These are phyloP conservation scores for Forbesichthys agassizii DNA, from an alignment of 2,113 vertebrate species.

Conservation along the genomic window DNA sequence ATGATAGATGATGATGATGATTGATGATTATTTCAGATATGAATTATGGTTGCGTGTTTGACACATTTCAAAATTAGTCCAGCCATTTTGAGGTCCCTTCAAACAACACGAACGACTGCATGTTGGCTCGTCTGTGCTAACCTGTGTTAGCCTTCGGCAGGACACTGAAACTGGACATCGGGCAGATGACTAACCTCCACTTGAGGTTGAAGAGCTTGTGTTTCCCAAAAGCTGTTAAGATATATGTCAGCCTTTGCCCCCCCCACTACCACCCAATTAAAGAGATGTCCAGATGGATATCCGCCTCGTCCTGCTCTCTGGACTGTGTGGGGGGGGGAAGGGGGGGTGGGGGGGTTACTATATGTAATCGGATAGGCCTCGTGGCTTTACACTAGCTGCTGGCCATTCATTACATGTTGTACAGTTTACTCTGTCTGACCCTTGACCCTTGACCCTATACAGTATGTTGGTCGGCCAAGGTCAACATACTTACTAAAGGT, in stretches of 20 bases:
- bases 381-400: slow-evolving; percentile 15
- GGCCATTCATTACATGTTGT: slow-evolving; percentile 28
- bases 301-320: slow-evolving; percentile 56
- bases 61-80: too few relatives aligned
- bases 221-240: slow-evolving; percentile 24
- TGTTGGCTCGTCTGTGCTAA: too few relatives aligned
- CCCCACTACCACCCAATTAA: slow-evolving; percentile 51
- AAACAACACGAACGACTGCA: too few relatives aligned
- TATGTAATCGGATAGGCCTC: slow-evolving; percentile 39
- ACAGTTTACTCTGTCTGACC: slow-evolving; percentile 21
- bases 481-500: not conserved
- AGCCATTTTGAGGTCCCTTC: too few relatives aligned
- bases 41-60: too few relatives aligned
- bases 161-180: too few relatives aligned
- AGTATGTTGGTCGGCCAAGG: slow-evolving; percentile 13
- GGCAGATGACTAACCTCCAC: not conserved
- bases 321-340: slow-evolving; percentile 15
- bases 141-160: too few relatives aligned
- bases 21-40: too few relatives aligned
- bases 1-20: too few relatives aligned
- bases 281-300: slow-evolving; percentile 69
- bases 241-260: slow-evolving; percentile 23
- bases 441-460: slow-evolving; percentile 29
- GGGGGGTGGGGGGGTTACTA: slow-evolving; percentile 7
- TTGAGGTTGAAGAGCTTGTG: slow-evolving; percentile 26